Base-by-base conservation (phyloP, 30 jellyfish, hydroid and myxozoan genomes). In the Hydractinia echinata region DNA sequence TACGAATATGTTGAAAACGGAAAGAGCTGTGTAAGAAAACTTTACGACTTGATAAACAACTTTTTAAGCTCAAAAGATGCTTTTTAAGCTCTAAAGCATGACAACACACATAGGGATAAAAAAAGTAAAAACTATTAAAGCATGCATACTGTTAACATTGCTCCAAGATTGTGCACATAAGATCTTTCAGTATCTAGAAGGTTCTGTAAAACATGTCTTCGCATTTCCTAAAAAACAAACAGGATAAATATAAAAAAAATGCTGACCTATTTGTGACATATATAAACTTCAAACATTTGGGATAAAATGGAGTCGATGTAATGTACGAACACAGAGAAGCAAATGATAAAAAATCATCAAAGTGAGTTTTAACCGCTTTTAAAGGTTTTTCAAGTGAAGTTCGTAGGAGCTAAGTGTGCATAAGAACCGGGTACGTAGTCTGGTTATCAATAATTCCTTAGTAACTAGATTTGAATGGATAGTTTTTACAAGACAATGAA, bases 111-210 rank as follows among this genome's bases (percentile, higher is more conserved):
- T 30, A 30, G 44, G 44, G 44, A 30, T 30, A 30, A 30, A 30
- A 30, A 30, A 30, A 30, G 44, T 30, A 30, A 30, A 30, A 30
- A 30, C 69, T 2, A 58, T 11, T 0, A 51, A 64, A 62, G 15
- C 51, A n/a, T 13, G 79, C 99, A 66, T 76, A 93, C 99, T 86
- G 94, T 87, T 16, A 87, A 89, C 72, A 93, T 81, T 62, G 88
- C 81, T 52, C 83, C 85, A 72, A 93, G 74, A 76, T 87, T 93
- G 70, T 88, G 95, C 49, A 93, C 99, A 48, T 93, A 93, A 4
- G 99, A 93, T n/a, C 86, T 84, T 66, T 93, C 99, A 6, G 99
- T 93, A 15, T 93, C 99, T 83, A 93, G 83, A 8, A 93, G 86
- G 68, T 93, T 93, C 68, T 93, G 95, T 39, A 93, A 81, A 16